These are phyloP conservation scores for Dromiciops gliroides DNA, from an alignment of 2,113 vertebrate species.

Conservation along the genomic window DNA sequence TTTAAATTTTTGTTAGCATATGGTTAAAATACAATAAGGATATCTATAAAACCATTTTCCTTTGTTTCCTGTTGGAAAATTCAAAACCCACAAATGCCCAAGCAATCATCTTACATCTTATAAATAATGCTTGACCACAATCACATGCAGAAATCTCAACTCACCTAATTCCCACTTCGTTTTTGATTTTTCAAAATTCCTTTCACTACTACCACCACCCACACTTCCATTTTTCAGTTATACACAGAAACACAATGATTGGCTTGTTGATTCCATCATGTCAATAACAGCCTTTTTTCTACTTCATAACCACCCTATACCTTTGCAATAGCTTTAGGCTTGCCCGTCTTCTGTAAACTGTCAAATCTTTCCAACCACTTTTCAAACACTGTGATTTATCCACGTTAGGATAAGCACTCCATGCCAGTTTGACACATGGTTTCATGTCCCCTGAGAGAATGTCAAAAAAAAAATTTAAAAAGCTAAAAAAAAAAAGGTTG, in stretches of 20 bases:
- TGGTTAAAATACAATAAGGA: not conserved
- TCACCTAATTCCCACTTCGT: slow-evolving; percentile 15
- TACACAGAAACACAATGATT: slow-evolving; percentile 15
- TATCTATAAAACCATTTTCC: not conserved
- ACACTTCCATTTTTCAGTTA: slow-evolving; percentile 11
- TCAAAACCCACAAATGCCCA: not conserved
- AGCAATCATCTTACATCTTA: slow-evolving; percentile 32
- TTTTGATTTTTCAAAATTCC: not conserved
- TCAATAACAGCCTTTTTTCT: not conserved
- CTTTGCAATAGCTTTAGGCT: slow-evolving; percentile 20
- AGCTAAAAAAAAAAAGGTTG: not conserved
- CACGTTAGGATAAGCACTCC: slow-evolving; percentile 24
- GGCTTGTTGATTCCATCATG: slow-evolving; percentile 1
- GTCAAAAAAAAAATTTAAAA: not conserved
- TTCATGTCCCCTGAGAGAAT: not conserved
- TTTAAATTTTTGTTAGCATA: not conserved
- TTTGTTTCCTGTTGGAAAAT: not conserved
- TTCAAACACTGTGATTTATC: not conserved
- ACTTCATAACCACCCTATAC: not conserved
- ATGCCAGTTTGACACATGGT: not conserved
- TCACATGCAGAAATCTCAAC: not conserved
- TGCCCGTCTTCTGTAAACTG: slow-evolving; percentile 9
- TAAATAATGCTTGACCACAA: not conserved
- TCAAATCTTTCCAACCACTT: not conserved
- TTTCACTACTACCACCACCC: not conserved